Conservation (phyloP, 2,113 vertebrate species). For the Nannobrachium achirus region DNA sequence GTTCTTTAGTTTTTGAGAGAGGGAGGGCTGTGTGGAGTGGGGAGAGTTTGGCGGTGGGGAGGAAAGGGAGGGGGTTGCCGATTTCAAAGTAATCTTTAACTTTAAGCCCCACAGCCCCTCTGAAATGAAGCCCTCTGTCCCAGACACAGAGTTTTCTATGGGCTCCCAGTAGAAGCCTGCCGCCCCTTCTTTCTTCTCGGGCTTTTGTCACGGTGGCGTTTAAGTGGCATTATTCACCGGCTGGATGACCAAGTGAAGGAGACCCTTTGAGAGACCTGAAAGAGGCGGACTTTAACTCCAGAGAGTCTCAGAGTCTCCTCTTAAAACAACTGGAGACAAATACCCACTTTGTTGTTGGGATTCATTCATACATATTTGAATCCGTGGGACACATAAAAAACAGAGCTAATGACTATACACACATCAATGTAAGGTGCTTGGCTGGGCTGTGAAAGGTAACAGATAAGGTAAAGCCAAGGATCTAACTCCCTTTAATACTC, state of each 20-base stretch:
- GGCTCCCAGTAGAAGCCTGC: conserved; percentile 66
- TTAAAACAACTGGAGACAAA: conserved; percentile 74
- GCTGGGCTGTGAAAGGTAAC: too few relatives aligned
- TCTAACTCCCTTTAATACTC: too few relatives aligned
- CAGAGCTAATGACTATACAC: too few relatives aligned
- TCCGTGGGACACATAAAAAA: conserved; percentile 38
- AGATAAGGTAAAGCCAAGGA: too few relatives aligned
- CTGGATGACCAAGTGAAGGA: conserved; percentile 72
- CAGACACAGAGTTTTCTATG: conserved; percentile 74
- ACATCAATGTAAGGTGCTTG: too few relatives aligned
- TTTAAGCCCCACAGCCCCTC: conserved; percentile 80
- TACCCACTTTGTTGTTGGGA: conserved; percentile 65
- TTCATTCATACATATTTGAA: conserved; percentile 32
- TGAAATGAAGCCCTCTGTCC: conserved; percentile 75
- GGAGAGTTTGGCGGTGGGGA: conserved; percentile 62
- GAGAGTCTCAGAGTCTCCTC: conserved; percentile 64
- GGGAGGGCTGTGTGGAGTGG: conserved; percentile 40
- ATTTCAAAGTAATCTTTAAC: conserved; percentile 96
- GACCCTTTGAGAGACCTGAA: conserved; percentile 72
- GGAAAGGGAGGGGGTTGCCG: conserved; percentile 70
- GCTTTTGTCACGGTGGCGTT: conserved; percentile 78
- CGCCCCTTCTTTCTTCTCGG: conserved; percentile 62
- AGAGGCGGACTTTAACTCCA: conserved; percentile 69
- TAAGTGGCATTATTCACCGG: conserved; percentile 79
- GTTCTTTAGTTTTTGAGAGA: conserved; percentile 72